A percentile compares a stretch with the other conserved stretches of the same genome.
Evolutionary conservation across 2,888 invertebrate species (phyloP).

Genomic region (Synanthedon vespiformis): DNA sequence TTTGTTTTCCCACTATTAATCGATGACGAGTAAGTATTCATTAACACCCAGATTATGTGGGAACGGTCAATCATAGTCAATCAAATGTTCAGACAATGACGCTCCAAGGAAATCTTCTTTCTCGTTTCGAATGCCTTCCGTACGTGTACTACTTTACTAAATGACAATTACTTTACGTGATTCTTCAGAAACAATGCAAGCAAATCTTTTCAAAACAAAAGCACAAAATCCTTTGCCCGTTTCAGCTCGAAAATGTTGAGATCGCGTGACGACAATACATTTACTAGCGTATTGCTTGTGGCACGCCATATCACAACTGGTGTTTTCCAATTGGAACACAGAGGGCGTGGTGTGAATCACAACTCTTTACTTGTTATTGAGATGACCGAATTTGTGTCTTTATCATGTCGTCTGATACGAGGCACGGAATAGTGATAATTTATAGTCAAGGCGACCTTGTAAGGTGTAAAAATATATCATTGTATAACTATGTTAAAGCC

Average conservation of each 20-base stretch:
- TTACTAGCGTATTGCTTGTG: constrained; percentile 9
- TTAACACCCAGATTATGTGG: too few species aligned
- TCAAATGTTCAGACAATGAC: too few species aligned
- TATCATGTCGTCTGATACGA: too few species aligned
- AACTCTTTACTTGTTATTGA: neutral
- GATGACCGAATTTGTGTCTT: neutral
- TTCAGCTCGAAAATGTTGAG: constrained; percentile 17
- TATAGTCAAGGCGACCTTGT: too few species aligned
- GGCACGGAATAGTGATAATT: too few species aligned
- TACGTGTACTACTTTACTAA: neutral
- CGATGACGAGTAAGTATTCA: too few species aligned
- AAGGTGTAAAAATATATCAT: too few species aligned
- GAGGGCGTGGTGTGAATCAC: neutral
- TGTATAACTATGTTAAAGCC: too few species aligned
- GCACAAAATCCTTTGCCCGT: constrained; percentile 11
- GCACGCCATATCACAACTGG: constrained; percentile 7
- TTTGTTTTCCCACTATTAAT: too few species aligned
- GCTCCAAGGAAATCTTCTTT: neutral
- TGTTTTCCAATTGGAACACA: neutral
- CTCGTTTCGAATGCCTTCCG: neutral
- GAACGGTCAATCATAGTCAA: too few species aligned
- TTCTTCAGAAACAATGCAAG: constrained; percentile 15
- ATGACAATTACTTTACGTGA: constrained; percentile 1
- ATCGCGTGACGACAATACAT: constrained; percentile 17
- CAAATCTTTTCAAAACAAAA: constrained; percentile 15